Evolutionary conservation across 1,140 invertebrate species (phyloP).

Genomic region (Hyphantria cunea): DNA sequence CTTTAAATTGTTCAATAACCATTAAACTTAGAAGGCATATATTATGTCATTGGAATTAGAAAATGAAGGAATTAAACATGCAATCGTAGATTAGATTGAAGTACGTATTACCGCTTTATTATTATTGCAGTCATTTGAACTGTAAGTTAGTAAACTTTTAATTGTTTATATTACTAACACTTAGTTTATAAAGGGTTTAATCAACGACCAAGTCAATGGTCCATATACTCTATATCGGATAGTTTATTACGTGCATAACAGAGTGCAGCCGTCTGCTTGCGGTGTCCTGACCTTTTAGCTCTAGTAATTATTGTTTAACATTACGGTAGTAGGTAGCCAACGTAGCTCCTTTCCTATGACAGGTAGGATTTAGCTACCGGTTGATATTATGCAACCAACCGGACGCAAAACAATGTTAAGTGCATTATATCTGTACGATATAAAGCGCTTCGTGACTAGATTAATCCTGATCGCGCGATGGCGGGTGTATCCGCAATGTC

Average conservation of each 20-base stretch:
- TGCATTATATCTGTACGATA: conserved; percentile 48
- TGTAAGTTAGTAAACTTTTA: background rate
- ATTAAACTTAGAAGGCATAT: too few species aligned
- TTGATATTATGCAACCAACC: conserved; percentile 72
- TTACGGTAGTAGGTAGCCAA: conserved; percentile 34
- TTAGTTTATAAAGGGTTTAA: conserved; percentile 7
- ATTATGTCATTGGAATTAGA: too few species aligned
- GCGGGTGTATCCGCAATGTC: conserved; percentile 38
- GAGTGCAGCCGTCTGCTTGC: conserved; percentile 31
- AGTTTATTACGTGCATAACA: conserved; percentile 20
- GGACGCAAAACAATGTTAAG: conserved; percentile 70
- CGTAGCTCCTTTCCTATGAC: conserved; percentile 33
- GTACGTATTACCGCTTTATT: too few species aligned
- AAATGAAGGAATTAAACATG: too few species aligned
- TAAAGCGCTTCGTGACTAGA: conserved; percentile 57
- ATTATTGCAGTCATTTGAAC: too few species aligned
- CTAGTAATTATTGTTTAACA: conserved; percentile 38
- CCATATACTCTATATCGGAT: conserved; percentile 18
- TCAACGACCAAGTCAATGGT: conserved; percentile 10
- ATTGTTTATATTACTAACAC: background rate
- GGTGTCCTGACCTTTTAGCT: conserved; percentile 36
- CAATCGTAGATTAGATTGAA: too few species aligned
- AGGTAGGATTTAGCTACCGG: conserved; percentile 51
- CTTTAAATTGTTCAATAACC: too few species aligned
- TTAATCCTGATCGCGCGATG: conserved; percentile 43